Evolutionary conservation across 2,797 vertebrate species (phyloP).

Genomic region (Macroramphosus scolopax): DNA sequence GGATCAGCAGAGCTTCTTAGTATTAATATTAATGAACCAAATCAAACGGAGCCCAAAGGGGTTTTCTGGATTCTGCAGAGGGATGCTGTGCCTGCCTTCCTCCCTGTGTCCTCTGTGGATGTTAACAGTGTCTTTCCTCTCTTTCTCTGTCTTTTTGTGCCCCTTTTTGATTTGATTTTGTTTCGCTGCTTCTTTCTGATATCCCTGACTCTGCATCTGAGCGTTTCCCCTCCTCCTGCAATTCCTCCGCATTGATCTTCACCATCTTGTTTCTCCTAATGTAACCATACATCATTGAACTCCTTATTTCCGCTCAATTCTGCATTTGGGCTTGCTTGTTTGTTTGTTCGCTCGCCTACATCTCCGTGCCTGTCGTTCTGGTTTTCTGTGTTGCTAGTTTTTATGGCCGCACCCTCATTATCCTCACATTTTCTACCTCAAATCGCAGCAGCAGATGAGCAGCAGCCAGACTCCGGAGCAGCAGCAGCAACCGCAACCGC

Average conservation of each 20-base stretch:
- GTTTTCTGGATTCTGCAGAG: conserved; percentile 47
- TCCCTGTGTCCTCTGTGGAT: conserved; percentile 46
- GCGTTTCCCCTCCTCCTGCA: conserved; percentile 29
- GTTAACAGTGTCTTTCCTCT: conserved; percentile 69
- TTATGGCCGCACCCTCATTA: conserved; percentile 84
- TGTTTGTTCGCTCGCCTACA: conserved; percentile 46
- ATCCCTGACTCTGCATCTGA: conserved; percentile 35
- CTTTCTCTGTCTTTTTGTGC: conserved; percentile 63
- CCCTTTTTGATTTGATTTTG: conserved; percentile 36
- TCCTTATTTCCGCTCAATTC: conserved; percentile 54
- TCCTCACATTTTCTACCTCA: conserved; percentile 93
- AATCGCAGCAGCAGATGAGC: conserved; percentile 88
- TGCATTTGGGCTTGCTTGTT: conserved; percentile 55
- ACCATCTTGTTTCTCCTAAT: conserved; percentile 21
- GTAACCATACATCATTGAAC: conserved; percentile 34
- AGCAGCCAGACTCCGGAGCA: conserved; percentile 82
- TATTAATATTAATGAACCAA: conserved; percentile 1
- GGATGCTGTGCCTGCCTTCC: conserved; percentile 51
- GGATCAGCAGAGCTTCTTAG: neutral
- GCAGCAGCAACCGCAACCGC: conserved; percentile 58
- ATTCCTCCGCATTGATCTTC: conserved; percentile 35
- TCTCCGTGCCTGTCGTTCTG: conserved; percentile 60
- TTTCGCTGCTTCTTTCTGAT: conserved; percentile 15
- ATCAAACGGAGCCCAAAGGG: neutral
- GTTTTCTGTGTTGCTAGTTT: conserved; percentile 79